phyloP scores from a whole-genome alignment of 2,888 invertebrate genomes.

The Napeogenes inachia region DNA sequence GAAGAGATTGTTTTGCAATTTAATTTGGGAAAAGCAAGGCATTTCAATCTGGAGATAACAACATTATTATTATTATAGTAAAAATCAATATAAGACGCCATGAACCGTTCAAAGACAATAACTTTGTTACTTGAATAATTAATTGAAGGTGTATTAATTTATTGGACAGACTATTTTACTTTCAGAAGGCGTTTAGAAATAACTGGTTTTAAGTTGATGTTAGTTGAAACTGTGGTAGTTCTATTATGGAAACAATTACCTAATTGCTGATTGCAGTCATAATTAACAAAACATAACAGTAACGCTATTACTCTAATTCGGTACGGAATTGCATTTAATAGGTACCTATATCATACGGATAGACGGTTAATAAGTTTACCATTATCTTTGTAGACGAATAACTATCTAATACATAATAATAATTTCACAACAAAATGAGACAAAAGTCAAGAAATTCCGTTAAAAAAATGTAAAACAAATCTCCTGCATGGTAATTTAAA shows the following conservation, averaged over 20 bases:
- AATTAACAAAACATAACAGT: slow-evolving; percentile 40
- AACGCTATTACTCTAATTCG: slow-evolving; percentile 52
- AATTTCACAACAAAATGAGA: too few relatives aligned
- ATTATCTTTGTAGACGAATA: too few relatives aligned
- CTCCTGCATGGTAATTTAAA: slow-evolving; percentile 42
- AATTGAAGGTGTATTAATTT: neutral
- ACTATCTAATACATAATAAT: too few relatives aligned
- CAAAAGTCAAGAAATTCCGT: slow-evolving; percentile 39
- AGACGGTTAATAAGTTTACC: too few relatives aligned
- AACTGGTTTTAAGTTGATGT: neutral
- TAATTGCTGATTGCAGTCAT: slow-evolving; percentile 46
- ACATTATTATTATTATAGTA: slow-evolving; percentile 11
- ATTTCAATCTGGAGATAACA: slow-evolving; percentile 14
- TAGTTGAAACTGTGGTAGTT: slow-evolving; percentile 36
- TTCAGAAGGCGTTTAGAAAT: neutral
- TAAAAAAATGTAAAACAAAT: slow-evolving; percentile 20
- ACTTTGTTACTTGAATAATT: neutral
- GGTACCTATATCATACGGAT: slow-evolving; percentile 23
- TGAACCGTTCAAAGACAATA: slow-evolving; percentile 8
- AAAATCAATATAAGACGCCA: slow-evolving; percentile 5
- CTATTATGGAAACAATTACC: slow-evolving; percentile 60
- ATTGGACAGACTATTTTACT: neutral
- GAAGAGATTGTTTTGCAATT: too few relatives aligned
- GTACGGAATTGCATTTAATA: slow-evolving; percentile 43
- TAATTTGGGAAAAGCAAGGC: too few relatives aligned